Conservation (phyloP, 2,797 vertebrate species). For the Sebastolobus alascanus region DNA sequence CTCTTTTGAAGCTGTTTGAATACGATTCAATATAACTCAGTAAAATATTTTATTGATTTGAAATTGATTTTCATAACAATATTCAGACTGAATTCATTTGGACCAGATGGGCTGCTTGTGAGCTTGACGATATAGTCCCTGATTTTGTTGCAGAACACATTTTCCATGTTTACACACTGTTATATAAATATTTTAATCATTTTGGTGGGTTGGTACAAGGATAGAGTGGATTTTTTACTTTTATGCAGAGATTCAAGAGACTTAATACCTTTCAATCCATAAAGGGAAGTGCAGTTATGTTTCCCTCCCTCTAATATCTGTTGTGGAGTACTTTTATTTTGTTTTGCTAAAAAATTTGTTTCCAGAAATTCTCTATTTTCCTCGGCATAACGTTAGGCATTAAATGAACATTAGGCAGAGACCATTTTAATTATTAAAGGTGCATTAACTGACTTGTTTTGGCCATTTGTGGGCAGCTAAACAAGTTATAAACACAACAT, state of each 20-base stretch:
- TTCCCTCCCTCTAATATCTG: neutral
- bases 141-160: neutral
- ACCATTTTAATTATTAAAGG: neutral
- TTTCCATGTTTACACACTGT: neutral
- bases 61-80: constrained; percentile 1
- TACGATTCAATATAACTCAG: neutral
- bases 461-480: neutral
- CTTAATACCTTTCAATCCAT: neutral
- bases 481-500: neutral
- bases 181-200: neutral
- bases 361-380: neutral
- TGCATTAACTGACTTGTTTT: constrained; percentile 8
- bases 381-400: neutral
- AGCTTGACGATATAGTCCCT: neutral
- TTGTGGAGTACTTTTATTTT: neutral
- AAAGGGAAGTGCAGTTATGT: neutral
- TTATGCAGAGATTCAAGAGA: neutral
- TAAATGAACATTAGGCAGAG: neutral
- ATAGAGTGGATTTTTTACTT: neutral
- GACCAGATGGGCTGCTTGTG: neutral
- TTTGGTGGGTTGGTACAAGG: neutral
- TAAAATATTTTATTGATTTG: neutral
- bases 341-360: neutral
- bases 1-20: neutral
- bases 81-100: neutral